A percentile compares a stretch with the other conserved stretches of the same genome.
phyloP scores from a whole-genome alignment of 1,140 invertebrate genomes.

The Hylaeus volcanicus region DNA sequence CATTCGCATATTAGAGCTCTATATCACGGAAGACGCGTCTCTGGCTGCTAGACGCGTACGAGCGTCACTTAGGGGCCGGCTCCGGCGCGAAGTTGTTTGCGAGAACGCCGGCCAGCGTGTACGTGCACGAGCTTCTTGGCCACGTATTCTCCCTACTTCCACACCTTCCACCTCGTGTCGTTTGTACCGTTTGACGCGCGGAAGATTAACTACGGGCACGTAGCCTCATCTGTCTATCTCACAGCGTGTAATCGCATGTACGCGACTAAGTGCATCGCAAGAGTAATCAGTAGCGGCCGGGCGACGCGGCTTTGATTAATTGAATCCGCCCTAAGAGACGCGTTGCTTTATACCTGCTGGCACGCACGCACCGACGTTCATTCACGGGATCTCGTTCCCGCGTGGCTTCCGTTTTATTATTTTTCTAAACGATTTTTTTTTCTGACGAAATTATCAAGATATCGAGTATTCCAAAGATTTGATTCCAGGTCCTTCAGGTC shows the following conservation, averaged over 20 bases:
- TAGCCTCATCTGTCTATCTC: conserved; percentile 77
- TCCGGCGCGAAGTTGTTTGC: conserved; percentile 22
- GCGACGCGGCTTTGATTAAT: conserved; percentile 74
- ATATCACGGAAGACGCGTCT: conserved; percentile 26
- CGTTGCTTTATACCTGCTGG: conserved; percentile 48
- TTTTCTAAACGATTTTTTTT: not conserved
- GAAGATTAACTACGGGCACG: conserved; percentile 76
- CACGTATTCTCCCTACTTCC: conserved; percentile 43
- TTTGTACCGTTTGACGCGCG: conserved; percentile 73
- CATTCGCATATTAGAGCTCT: conserved; percentile 43
- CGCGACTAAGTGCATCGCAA: conserved; percentile 75
- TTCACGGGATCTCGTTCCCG: conserved; percentile 2
- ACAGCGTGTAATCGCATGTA: conserved; percentile 76
- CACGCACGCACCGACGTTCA: conserved; percentile 49
- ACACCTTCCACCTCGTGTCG: conserved; percentile 62
- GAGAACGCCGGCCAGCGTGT: conserved; percentile 5
- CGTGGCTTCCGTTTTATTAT: conserved; percentile 24
- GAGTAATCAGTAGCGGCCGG: conserved; percentile 72
- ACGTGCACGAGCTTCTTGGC: conserved; percentile 34
- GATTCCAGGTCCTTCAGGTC: no score
- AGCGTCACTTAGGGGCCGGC: conserved; percentile 32
- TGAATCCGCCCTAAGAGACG: conserved; percentile 63
- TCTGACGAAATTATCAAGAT: no score
- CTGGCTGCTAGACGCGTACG: conserved; percentile 23
- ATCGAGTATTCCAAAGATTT: no score